phyloP scores from a whole-genome alignment of 2,888 invertebrate genomes.

The Tenthredo distinguenda region DNA sequence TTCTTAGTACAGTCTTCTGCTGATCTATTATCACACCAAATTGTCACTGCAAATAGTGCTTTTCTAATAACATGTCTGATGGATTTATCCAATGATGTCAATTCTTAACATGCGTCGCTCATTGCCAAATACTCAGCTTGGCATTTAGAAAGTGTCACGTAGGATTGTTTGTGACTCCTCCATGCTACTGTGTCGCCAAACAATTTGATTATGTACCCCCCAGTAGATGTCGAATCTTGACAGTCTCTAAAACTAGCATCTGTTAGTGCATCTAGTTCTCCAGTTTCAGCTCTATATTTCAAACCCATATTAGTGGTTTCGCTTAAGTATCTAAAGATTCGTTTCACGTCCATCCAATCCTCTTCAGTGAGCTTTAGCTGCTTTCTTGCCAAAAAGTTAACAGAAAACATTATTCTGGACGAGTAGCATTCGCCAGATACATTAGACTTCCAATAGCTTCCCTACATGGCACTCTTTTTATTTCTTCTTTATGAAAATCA shows the following conservation, averaged over 20 bases:
- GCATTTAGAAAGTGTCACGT: conserved; percentile 50
- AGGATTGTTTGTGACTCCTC: conserved; percentile 54
- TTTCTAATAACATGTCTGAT: conserved; percentile 55
- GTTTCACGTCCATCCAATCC: too few relatives aligned
- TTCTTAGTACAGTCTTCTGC: conserved; percentile 56
- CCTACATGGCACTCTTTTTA: too few relatives aligned
- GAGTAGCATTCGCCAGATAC: too few relatives aligned
- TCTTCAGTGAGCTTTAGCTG: too few relatives aligned
- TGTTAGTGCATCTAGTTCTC: conserved; percentile 57
- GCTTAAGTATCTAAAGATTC: too few relatives aligned
- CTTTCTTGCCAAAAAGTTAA: too few relatives aligned
- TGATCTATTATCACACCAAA: conserved; percentile 54
- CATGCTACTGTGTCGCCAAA: conserved; percentile 55
- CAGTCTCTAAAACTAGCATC: conserved; percentile 61
- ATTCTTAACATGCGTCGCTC: conserved; percentile 59
- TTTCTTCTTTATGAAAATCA: too few relatives aligned
- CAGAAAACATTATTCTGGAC: too few relatives aligned
- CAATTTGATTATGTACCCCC: conserved; percentile 56
- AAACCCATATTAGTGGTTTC: too few relatives aligned
- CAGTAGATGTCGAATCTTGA: conserved; percentile 56
- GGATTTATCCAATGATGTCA: conserved; percentile 58
- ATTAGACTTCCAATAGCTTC: too few relatives aligned
- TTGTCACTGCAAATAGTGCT: conserved; percentile 54
- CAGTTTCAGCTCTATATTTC: conserved; percentile 8
- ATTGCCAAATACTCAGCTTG: conserved; percentile 62